These are phyloP conservation scores for Reticulitermes speratus DNA, from an alignment of 1,140 invertebrate species.

Conservation along the genomic window DNA sequence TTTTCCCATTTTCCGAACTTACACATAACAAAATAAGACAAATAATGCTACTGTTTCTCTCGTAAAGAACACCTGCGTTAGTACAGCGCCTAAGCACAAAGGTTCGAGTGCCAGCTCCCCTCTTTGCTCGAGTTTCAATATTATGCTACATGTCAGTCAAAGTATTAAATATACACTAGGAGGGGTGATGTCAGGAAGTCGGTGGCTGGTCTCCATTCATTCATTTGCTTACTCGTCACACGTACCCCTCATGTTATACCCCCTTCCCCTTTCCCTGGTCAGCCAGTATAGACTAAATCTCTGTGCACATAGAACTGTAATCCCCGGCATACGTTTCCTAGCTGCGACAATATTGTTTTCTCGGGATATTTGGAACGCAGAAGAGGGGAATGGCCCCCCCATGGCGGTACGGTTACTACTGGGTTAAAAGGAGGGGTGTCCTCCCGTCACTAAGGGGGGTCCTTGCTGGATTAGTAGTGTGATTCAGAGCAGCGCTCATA, in stretches of 20 bases:
- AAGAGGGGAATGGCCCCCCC: slow-evolving; percentile 7
- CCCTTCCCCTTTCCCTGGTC: not conserved
- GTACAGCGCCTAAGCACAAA: too few species aligned
- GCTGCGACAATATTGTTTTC: slow-evolving; percentile 33
- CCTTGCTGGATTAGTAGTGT: slow-evolving; percentile 27
- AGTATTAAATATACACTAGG: slow-evolving; percentile 14
- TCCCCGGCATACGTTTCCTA: slow-evolving; percentile 31
- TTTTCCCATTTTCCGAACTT: too few species aligned
- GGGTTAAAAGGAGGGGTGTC: not conserved
- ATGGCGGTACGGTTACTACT: not conserved
- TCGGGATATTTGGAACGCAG: slow-evolving; percentile 26
- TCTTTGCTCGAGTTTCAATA: not conserved
- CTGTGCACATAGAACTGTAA: slow-evolving; percentile 23
- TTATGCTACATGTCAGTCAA: not conserved
- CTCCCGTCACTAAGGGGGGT: slow-evolving; percentile 20
- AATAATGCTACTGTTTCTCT: too few species aligned
- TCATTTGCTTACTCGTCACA: slow-evolving; percentile 10
- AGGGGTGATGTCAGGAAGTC: not conserved
- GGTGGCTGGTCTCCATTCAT: slow-evolving; percentile 7
- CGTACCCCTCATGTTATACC: not conserved
- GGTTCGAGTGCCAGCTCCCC: too few species aligned
- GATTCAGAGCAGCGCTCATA: not conserved
- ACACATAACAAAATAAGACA: too few species aligned
- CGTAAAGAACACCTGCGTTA: too few species aligned
- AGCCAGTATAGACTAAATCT: not conserved